Evolutionary conservation across 2,888 invertebrate genomes (phyloP).

Genomic region (Erebia aethiops): DNA sequence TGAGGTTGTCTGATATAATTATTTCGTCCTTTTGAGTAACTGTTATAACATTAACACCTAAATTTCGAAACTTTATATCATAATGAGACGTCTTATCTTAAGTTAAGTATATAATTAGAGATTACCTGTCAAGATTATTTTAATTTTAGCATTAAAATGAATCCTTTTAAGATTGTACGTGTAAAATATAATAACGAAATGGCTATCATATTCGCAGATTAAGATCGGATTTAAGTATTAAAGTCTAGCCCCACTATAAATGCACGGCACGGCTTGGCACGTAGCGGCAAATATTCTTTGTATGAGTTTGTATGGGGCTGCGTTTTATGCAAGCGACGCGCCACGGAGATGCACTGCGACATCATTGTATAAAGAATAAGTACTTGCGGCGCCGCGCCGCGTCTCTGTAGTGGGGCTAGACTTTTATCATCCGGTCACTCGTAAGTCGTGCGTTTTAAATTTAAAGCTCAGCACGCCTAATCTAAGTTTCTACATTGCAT

Average conservation of each 20-base stretch:
- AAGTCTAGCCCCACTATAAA: too few species aligned
- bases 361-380: too few species aligned
- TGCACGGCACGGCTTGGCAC: too few species aligned
- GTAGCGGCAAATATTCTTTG: too few species aligned
- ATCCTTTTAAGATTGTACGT: conserved; percentile 47
- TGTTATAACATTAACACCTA: conserved; percentile 43
- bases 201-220: conserved; percentile 68
- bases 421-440: conserved; percentile 55
- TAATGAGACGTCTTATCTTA: conserved; percentile 53
- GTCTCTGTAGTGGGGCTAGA: too few species aligned
- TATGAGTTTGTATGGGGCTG: too few species aligned
- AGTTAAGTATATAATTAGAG: conserved; percentile 59
- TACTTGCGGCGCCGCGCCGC: too few species aligned
- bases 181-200: conserved; percentile 51
- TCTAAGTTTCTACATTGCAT: too few species aligned
- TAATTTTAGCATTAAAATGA: conserved; percentile 53
- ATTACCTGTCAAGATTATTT: conserved; percentile 57
- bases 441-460: not conserved
- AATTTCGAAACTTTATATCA: conserved; percentile 42
- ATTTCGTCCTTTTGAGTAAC: conserved; percentile 36
- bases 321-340: too few species aligned
- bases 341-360: too few species aligned
- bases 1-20: not conserved
- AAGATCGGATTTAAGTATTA: conserved; percentile 74
- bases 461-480: too few species aligned